Evolutionary conservation across 2,113 vertebrate genomes (phyloP), one percentile per base, ranked within the genome.

Genomic region (Gadus chalcogrammus): DNA sequence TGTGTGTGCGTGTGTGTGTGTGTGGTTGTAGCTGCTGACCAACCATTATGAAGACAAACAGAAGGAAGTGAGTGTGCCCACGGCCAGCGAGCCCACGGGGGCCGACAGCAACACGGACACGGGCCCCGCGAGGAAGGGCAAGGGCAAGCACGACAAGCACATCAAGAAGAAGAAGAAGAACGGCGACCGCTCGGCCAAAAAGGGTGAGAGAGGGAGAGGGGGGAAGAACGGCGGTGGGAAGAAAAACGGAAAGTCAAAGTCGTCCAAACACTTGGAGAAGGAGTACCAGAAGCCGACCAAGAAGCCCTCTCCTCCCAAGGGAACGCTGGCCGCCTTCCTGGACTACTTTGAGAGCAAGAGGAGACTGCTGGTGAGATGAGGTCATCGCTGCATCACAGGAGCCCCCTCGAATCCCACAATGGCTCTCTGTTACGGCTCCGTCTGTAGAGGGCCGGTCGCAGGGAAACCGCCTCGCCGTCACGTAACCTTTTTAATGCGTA

Each of bases 291-390:
- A 96, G 64, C 86, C 92, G 31, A 89, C 92, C 1, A 88, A 93
- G 62, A 95, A 89, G 74, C 90, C 89, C 11, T 84, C 90, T 28
- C 28, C 90, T 1, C 87, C 92, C 0, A 93, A 87, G 71, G 92
- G 92, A 83, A 84, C 91, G 0, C 89, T 94, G 81, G 74, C 84
- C 0, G 90, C 91, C 61, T 93, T 99, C 74, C 86, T 99, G 88
- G 93, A 94, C 27, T 94, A 96, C 85, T 98, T 99, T 87, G 95
- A 98, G 88, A 95, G 93, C 90, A 94, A 93, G 84, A 92, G 97
- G 68, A 88, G 97, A 11, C 92, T 99, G 35, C 89, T 99, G 71
- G 97, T 99, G 90, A 98, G 97, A 94, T 48, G 80, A 72, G 60
- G 70, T 78, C 71, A n/a, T 48, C 42, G 42, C 42, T 9, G 9